A percentile compares a stretch with the other conserved stretches of the same genome.
Evolutionary conservation across 2,888 invertebrate species (phyloP).

Genomic region (Netelia melanura): DNA sequence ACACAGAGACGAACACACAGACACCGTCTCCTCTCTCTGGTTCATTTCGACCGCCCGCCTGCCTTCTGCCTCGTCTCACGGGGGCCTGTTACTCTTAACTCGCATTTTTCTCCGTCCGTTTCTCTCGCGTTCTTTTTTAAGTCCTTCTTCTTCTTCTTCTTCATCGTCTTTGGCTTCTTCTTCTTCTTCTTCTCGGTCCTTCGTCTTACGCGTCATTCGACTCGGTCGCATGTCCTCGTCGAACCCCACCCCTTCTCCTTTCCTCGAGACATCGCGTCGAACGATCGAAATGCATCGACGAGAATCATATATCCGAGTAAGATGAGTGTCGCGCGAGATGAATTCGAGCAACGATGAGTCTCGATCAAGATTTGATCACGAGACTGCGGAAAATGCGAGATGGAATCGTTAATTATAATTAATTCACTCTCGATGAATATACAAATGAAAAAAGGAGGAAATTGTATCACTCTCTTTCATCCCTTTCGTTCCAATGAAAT

Average conservation of each 20-base stretch:
- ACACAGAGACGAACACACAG: background rate
- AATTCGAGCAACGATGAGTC: background rate
- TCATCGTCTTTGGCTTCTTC: constrained; percentile 31
- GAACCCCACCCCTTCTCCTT: constrained; percentile 60
- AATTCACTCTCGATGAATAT: too few relatives aligned
- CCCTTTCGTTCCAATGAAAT: too few relatives aligned
- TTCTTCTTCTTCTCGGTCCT: too few relatives aligned
- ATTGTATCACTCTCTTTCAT: too few relatives aligned
- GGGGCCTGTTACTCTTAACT: constrained; percentile 80
- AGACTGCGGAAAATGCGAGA: background rate
- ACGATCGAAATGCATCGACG: constrained; percentile 56
- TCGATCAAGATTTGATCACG: background rate
- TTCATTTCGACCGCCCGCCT: constrained; percentile 60
- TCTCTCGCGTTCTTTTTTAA: constrained; percentile 33
- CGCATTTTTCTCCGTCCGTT: constrained; percentile 73
- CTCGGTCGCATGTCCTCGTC: constrained; percentile 17
- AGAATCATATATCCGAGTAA: constrained; percentile 24
- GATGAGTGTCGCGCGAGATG: background rate
- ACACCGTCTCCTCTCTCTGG: constrained; percentile 22
- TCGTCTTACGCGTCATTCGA: background rate
- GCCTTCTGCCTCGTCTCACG: constrained; percentile 77
- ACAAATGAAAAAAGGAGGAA: too few relatives aligned
- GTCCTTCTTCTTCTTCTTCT: constrained; percentile 25
- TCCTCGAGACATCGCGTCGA: constrained; percentile 57
- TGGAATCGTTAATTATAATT: background rate